Percentiles rank a stretch among this genome's conserved stretches.
These are phyloP conservation scores for Thymallus thymallus DNA, from an alignment of 2,113 vertebrate genomes.

Conservation along the genomic window DNA sequence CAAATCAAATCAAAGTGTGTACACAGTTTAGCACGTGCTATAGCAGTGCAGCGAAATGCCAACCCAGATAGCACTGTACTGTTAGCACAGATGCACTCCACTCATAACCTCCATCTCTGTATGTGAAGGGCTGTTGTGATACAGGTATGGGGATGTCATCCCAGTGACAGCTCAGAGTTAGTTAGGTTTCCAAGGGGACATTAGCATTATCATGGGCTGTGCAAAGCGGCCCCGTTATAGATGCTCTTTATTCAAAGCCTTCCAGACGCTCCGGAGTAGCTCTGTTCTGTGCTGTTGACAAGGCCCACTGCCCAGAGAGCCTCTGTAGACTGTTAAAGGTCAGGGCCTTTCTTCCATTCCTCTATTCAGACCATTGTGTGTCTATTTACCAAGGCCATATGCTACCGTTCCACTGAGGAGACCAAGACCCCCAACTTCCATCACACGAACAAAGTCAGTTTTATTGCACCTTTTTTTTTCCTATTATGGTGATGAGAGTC, in stretches of 20 bases:
- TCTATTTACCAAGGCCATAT: slow-evolving; percentile 47
- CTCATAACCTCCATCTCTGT: background rate
- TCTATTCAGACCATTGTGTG: slow-evolving; percentile 39
- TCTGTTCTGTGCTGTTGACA: slow-evolving; percentile 49
- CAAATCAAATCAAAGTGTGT: too few species aligned
- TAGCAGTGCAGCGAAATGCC: too few species aligned
- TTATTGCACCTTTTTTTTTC: background rate
- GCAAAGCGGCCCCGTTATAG: slow-evolving; percentile 51
- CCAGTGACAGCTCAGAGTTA: slow-evolving; percentile 46
- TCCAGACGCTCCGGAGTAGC: slow-evolving; percentile 45
- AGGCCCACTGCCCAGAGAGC: slow-evolving; percentile 30
- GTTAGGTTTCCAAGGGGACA: slow-evolving; percentile 64
- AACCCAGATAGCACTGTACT: too few species aligned
- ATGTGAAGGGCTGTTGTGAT: background rate
- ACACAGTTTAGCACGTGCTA: too few species aligned
- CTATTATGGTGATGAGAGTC: background rate
- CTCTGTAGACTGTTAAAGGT: slow-evolving; percentile 64
- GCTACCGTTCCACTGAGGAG: slow-evolving; percentile 38
- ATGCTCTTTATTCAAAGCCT: slow-evolving; percentile 60
- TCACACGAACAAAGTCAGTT: background rate
- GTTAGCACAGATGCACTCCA: background rate
- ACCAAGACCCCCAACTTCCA: slow-evolving; percentile 13
- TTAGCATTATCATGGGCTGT: slow-evolving; percentile 43
- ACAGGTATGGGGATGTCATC: slow-evolving; percentile 31
- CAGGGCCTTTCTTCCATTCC: slow-evolving; percentile 48